A percentile compares a stretch with the other conserved stretches of the same genome.
phyloP scores from a whole-genome alignment of 2,113 vertebrate species.

The Xiphias gladius region DNA sequence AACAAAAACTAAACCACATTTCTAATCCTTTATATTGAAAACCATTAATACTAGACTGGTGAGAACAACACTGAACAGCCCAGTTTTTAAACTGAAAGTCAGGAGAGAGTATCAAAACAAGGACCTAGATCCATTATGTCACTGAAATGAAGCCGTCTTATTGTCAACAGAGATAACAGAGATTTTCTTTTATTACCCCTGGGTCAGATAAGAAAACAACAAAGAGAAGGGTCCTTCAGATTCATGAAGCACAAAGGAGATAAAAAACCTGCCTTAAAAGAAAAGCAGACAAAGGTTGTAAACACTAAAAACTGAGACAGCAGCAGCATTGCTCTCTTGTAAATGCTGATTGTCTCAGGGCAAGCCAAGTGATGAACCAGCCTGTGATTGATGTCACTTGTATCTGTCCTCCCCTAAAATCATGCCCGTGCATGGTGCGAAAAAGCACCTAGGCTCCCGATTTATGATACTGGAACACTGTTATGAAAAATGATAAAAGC shows the following conservation, averaged over 20 bases:
- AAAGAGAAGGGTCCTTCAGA: slow-evolving; percentile 15
- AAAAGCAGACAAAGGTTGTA: slow-evolving; percentile 39
- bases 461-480: slow-evolving; percentile 57
- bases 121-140: neutral
- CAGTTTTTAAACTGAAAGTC: neutral
- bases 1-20: neutral
- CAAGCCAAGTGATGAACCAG: slow-evolving; percentile 48
- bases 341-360: slow-evolving; percentile 26
- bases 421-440: slow-evolving; percentile 32
- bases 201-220: slow-evolving; percentile 33
- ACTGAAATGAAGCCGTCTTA: slow-evolving; percentile 28
- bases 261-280: slow-evolving; percentile 33
- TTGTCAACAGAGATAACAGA: slow-evolving; percentile 24
- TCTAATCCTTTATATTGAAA: neutral
- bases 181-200: slow-evolving; percentile 31
- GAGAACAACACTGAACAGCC: no score
- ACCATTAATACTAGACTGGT: neutral
- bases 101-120: neutral
- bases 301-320: slow-evolving; percentile 39
- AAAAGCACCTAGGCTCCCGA: slow-evolving; percentile 52
- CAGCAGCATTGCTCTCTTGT: slow-evolving; percentile 7
- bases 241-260: slow-evolving; percentile 45
- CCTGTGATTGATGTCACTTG: slow-evolving; percentile 66
- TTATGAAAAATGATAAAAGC: slow-evolving; percentile 68
- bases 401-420: slow-evolving; percentile 48